phyloP scores from a whole-genome alignment of 2,888 invertebrate genomes.

The Mythimna ferrago region DNA sequence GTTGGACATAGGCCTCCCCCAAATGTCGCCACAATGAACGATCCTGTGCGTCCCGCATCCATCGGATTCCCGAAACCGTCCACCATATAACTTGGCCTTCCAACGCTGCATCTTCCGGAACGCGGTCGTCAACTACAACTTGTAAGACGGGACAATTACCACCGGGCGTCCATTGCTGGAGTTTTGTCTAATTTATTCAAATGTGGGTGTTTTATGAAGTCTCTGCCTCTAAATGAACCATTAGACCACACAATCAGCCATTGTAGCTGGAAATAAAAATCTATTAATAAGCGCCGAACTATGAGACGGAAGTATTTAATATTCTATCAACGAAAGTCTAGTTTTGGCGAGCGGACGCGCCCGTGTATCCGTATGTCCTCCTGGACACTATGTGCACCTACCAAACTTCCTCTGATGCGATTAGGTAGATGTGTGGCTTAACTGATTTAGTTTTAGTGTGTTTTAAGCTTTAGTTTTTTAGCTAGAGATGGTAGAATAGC shows the following conservation, averaged over 20 bases:
- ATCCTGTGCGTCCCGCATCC: too few species aligned
- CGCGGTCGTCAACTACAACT: too few species aligned
- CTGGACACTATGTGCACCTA: slow-evolving; percentile 49
- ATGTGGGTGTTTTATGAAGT: too few species aligned
- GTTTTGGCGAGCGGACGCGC: slow-evolving; percentile 75
- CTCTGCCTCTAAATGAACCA: slow-evolving; percentile 2
- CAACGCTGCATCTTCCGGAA: too few species aligned
- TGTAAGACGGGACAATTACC: too few species aligned
- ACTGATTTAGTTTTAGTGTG: slow-evolving; percentile 11
- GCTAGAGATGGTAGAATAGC: not conserved
- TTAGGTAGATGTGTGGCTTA: slow-evolving; percentile 9
- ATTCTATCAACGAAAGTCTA: slow-evolving; percentile 68
- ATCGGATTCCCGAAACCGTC: too few species aligned
- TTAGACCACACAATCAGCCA: slow-evolving; percentile 31
- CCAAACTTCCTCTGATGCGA: slow-evolving; percentile 38
- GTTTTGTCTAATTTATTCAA: too few species aligned
- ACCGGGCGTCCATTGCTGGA: too few species aligned
- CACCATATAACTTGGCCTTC: too few species aligned
- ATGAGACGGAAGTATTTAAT: slow-evolving; percentile 69
- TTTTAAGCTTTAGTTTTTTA: not conserved
- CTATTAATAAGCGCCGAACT: slow-evolving; percentile 55
- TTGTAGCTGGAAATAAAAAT: slow-evolving; percentile 14
- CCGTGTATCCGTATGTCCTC: slow-evolving; percentile 56
- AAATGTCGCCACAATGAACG: too few species aligned
- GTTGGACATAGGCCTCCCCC: too few species aligned